Evolutionary conservation across 2,888 invertebrate species (phyloP).

Genomic region (Acanthosepion lycidas): DNA sequence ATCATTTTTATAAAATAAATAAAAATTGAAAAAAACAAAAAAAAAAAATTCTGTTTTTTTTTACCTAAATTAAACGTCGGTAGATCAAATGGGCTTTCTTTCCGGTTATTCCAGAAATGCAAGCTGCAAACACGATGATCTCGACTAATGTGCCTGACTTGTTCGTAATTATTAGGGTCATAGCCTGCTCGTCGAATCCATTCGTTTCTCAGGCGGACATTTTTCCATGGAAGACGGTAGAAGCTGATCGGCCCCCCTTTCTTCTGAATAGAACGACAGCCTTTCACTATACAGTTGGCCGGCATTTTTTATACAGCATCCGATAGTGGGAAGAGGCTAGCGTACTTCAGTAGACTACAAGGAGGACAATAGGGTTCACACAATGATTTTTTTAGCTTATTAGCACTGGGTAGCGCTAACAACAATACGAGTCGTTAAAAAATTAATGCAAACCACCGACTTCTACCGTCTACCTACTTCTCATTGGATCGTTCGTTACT

Average conservation of each 20-base stretch:
- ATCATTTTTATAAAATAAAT: not conserved
- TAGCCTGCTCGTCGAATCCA: conserved; percentile 44
- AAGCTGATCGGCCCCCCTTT: conserved; percentile 47
- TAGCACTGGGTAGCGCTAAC: not conserved
- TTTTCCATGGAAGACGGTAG: conserved; percentile 46
- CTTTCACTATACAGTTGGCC: conserved; percentile 44
- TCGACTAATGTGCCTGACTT: conserved; percentile 24
- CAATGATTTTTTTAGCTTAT: conserved; percentile 33
- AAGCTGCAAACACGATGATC: conserved; percentile 40
- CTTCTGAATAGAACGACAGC: conserved; percentile 47
- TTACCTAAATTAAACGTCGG: conserved; percentile 43
- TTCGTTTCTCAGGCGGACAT: conserved; percentile 43
- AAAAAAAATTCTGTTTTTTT: not conserved
- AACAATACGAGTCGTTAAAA: not conserved
- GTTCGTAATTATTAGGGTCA: conserved; percentile 40
- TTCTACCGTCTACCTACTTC: conserved; percentile 45
- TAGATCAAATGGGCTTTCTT: conserved; percentile 41
- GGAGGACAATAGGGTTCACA: not conserved
- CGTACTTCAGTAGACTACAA: conserved; percentile 24
- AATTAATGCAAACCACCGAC: conserved; percentile 41
- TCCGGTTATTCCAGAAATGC: conserved; percentile 41
- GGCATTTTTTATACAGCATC: conserved; percentile 34
- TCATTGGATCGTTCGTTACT: conserved; percentile 43
- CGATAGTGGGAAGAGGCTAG: conserved; percentile 36
- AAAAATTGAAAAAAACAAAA: not conserved